Evolutionary conservation across 2,113 vertebrate genomes (phyloP).

Genomic region (Labeo catla): DNA sequence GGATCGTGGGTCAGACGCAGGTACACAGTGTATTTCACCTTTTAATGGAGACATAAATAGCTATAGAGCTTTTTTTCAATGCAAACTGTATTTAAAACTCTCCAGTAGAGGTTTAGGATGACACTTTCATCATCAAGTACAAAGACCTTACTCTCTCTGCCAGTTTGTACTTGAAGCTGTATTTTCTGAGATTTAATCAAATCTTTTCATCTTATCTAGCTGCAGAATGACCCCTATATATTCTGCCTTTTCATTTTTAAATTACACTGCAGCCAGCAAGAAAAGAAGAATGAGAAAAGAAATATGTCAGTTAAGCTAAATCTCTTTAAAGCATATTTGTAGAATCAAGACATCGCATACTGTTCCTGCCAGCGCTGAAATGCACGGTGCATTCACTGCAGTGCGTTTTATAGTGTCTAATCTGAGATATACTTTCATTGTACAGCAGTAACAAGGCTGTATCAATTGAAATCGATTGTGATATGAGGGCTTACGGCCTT

Average conservation of each 20-base stretch:
- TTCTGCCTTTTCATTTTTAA: neutral
- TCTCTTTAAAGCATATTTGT: neutral
- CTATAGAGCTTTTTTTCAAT: neutral
- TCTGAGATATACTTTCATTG: neutral
- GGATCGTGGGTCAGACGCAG: neutral
- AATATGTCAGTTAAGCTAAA: neutral
- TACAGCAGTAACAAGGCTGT: neutral
- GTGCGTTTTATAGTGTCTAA: neutral
- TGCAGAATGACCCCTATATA: neutral
- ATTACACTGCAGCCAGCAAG: neutral
- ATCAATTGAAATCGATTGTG: conserved; percentile 29
- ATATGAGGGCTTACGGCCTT: neutral
- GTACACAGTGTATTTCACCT: neutral
- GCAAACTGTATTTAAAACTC: neutral
- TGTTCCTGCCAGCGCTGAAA: neutral
- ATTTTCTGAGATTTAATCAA: conserved; percentile 12
- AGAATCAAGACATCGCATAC: neutral
- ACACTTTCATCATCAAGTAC: neutral
- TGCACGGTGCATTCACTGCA: neutral
- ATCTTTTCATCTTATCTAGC: neutral
- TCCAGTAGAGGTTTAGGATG: neutral
- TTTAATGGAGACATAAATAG: neutral
- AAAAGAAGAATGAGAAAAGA: neutral
- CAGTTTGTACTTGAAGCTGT: neutral
- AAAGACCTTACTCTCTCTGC: neutral